phyloP scores from a whole-genome alignment of 92 coral and sea anemone species.

The Muricea muricata region DNA sequence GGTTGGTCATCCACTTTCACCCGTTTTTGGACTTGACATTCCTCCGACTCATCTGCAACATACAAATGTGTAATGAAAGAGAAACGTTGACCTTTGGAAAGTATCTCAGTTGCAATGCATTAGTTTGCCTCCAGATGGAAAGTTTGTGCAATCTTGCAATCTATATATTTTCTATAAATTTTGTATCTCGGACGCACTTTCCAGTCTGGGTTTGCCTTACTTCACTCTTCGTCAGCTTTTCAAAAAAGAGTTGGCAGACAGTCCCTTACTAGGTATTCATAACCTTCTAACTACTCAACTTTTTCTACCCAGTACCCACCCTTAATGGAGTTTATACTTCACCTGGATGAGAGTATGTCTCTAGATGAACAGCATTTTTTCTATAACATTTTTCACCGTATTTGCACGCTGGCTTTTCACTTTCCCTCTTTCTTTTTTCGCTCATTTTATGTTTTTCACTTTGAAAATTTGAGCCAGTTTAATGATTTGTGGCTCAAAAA shows the following conservation, averaged over 20 bases:
- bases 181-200: too few species aligned
- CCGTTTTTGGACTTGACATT: constrained; percentile 47
- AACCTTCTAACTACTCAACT: too few species aligned
- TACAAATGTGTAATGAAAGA: neutral
- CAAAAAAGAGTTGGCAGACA: too few species aligned
- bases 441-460: constrained; percentile 2
- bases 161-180: too few species aligned
- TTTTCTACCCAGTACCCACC: too few species aligned
- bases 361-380: constrained; percentile 82
- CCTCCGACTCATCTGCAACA: neutral
- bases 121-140: too few species aligned
- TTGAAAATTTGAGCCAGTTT: neutral
- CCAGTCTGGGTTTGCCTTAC: too few species aligned
- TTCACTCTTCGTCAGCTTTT: too few species aligned
- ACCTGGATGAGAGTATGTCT: constrained; percentile 87
- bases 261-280: too few species aligned
- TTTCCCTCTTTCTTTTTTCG: constrained; percentile 58
- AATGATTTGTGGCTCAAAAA: too few species aligned
- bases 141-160: too few species aligned
- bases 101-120: too few species aligned
- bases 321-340: neutral
- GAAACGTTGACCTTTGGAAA: neutral
- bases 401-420: constrained; percentile 80
- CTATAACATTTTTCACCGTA: constrained; percentile 93
- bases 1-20: constrained; percentile 49